Percentiles rank a stretch among this genome's conserved stretches.
Conservation (phyloP, 1,140 invertebrate species). For the Dendroctonus valens region DNA sequence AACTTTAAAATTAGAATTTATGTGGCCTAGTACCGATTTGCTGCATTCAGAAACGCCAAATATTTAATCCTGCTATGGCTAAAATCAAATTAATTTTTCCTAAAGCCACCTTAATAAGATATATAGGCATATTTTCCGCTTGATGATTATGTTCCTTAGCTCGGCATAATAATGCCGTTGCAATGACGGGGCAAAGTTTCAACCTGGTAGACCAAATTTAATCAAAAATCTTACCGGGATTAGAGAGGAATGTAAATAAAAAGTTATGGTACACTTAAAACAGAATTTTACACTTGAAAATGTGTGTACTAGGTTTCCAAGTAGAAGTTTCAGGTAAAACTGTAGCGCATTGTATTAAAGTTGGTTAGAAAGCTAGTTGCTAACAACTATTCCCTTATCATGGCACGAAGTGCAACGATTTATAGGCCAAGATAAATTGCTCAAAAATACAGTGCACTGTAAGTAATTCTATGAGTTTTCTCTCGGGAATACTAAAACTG, state of each 20-base stretch:
- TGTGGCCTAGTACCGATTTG: background rate
- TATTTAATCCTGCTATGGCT: background rate
- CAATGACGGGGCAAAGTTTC: slow-evolving; percentile 3
- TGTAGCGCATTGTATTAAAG: no score
- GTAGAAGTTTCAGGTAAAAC: no score
- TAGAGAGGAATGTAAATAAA: background rate
- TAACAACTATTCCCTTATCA: no score
- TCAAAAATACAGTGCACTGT: slow-evolving; percentile 12
- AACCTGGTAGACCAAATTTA: background rate
- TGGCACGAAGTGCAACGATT: background rate
- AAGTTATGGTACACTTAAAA: no score
- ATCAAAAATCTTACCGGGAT: background rate
- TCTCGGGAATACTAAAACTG: slow-evolving; percentile 21
- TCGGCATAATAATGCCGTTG: background rate
- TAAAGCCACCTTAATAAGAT: background rate
- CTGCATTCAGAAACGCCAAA: background rate
- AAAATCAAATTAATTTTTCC: slow-evolving; percentile 11
- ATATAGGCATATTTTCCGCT: background rate
- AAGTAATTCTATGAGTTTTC: slow-evolving; percentile 16
- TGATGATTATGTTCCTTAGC: background rate
- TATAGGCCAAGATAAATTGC: slow-evolving; percentile 9
- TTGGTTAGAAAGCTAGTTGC: no score
- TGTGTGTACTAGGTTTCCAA: no score
- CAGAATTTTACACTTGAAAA: no score
- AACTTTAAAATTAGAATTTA: slow-evolving; percentile 9